Conservation (phyloP, 2,888 invertebrate genomes). For the Neocrepidodera transversa region DNA sequence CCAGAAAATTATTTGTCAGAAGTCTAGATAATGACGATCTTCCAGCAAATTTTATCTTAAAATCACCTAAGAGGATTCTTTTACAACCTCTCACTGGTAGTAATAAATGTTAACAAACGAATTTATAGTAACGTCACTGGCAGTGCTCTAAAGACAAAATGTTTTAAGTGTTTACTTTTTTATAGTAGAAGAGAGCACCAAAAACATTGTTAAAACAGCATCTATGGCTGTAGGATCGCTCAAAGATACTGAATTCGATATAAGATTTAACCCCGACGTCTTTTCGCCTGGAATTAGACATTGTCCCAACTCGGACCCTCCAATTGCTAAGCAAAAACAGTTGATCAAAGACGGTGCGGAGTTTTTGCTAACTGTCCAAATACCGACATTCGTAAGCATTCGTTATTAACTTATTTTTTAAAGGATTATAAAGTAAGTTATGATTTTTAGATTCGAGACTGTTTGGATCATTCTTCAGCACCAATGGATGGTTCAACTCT, state of each 20-base stretch:
- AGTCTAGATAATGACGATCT: too few species aligned
- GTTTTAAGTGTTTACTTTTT: too few species aligned
- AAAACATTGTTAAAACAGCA: conserved; percentile 87
- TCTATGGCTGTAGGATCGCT: conserved; percentile 92
- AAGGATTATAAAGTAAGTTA: not conserved
- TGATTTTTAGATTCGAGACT: conserved; percentile 77
- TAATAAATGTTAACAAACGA: too few species aligned
- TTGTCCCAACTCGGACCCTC: conserved; percentile 72
- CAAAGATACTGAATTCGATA: conserved; percentile 94
- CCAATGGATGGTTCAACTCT: conserved; percentile 95
- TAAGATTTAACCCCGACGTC: conserved; percentile 98
- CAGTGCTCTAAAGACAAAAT: too few species aligned
- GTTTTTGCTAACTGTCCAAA: conserved; percentile 90
- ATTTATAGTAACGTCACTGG: too few species aligned
- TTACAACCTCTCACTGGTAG: too few species aligned
- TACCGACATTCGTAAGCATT: conserved; percentile 86
- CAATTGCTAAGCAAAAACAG: conserved; percentile 81
- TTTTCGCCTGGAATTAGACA: conserved; percentile 94
- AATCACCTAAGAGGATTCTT: too few species aligned
- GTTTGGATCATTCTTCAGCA: conserved; percentile 88
- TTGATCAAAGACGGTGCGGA: conserved; percentile 95
- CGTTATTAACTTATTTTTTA: not conserved
- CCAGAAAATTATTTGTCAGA: too few species aligned
- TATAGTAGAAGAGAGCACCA: conserved; percentile 82
- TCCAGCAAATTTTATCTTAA: too few species aligned